These are phyloP conservation scores for Motacilla alba DNA, from an alignment of 2,113 vertebrate genomes.

Conservation along the genomic window DNA sequence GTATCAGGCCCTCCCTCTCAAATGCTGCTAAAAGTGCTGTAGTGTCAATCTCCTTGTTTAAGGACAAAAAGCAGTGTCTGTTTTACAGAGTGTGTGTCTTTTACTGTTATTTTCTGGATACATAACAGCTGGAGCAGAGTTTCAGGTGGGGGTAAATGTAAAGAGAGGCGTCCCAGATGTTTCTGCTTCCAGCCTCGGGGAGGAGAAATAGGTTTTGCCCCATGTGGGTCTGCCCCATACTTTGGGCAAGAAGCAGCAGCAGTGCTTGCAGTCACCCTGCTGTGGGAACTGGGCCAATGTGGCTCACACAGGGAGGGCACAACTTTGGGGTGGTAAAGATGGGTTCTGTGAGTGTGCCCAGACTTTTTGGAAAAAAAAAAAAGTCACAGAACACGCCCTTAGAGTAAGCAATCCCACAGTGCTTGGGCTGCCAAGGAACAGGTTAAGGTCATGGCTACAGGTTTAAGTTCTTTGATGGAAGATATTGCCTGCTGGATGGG, in stretches of 20 bases:
- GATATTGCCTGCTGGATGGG: not conserved
- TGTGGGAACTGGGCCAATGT: not conserved
- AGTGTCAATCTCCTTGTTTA: not conserved
- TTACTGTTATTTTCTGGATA: not conserved
- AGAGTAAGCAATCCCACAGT: not conserved
- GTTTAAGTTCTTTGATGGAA: not conserved
- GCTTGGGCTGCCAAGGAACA: not conserved
- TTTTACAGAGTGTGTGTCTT: not conserved
- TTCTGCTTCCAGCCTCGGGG: not conserved
- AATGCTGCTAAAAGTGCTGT: not conserved
- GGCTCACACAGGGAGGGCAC: not conserved
- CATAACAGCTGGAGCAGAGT: not conserved
- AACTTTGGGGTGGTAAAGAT: fast-evolving
- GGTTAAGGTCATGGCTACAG: not conserved
- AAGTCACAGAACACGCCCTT: not conserved
- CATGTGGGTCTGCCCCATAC: fast-evolving
- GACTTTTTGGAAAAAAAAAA: too few relatives aligned
- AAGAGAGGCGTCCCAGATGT: fast-evolving
- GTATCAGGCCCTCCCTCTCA: not conserved
- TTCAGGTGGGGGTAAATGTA: not conserved
- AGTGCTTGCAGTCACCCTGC: not conserved
- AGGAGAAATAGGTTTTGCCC: not conserved
- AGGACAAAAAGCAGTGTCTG: not conserved
- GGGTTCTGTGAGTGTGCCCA: not conserved
- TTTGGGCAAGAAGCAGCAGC: not conserved